A percentile compares a stretch with the other conserved stretches of the same genome.
Evolutionary conservation across 1,140 invertebrate genomes (phyloP).

Genomic region (Elysia chlorotica): DNA sequence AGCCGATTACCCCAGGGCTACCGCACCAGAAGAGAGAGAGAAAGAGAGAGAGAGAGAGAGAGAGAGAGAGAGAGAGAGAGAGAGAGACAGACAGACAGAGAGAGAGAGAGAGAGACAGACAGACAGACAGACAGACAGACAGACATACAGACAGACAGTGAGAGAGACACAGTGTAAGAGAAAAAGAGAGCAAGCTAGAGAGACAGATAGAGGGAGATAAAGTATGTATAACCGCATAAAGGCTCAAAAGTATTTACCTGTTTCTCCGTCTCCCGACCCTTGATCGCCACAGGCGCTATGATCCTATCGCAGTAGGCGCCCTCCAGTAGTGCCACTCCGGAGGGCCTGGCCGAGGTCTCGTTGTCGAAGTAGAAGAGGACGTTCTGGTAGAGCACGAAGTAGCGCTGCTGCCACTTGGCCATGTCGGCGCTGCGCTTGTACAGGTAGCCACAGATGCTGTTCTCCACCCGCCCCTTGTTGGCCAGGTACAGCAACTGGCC

Average conservation of each 20-base stretch:
- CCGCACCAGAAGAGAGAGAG: constrained; percentile 4
- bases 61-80: not conserved
- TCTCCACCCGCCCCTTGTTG: constrained; percentile 80
- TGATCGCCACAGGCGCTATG: constrained; percentile 61
- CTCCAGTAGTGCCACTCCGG: constrained; percentile 84
- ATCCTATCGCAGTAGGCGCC: constrained; percentile 88
- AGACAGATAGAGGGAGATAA: not conserved
- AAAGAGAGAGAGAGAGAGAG: not conserved
- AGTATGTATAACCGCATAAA: not conserved
- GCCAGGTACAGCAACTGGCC: constrained; percentile 77
- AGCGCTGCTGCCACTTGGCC: constrained; percentile 86
- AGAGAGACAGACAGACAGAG: not conserved
- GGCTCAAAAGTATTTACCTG: constrained; percentile 42
- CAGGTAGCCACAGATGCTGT: constrained; percentile 75
- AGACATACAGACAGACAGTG: not conserved
- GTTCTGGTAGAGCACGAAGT: constrained; percentile 93
- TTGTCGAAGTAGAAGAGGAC: constrained; percentile 90
- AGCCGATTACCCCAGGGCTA: too few species aligned
- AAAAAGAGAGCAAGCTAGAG: not conserved
- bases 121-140: not conserved
- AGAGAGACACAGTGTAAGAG: not conserved
- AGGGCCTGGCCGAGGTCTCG: constrained; percentile 74
- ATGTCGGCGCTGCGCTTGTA: constrained; percentile 85
- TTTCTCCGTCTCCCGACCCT: constrained; percentile 56
- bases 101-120: not conserved